These are phyloP conservation scores for Muscidifurax raptorellus DNA, from an alignment of 1,140 invertebrate genomes.

Conservation along the genomic window DNA sequence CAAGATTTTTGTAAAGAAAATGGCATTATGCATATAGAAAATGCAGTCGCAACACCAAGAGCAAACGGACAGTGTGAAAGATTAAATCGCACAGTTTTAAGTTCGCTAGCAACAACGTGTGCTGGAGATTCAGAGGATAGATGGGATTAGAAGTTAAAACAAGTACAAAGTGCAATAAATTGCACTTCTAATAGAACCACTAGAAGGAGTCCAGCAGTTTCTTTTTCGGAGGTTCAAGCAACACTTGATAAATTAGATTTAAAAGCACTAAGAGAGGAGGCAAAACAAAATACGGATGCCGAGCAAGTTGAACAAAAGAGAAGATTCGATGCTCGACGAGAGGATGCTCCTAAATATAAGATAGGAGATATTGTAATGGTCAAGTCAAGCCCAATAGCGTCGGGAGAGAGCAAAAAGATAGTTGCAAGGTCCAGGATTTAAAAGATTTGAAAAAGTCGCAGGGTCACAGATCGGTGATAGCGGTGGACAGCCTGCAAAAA, in stretches of 20 bases:
- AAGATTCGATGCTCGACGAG: conserved; percentile 45
- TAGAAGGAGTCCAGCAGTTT: conserved; percentile 61
- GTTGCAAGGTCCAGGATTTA: conserved; percentile 53
- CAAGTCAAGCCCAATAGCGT: conserved; percentile 26
- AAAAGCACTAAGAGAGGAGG: conserved; percentile 28
- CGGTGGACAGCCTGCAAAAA: conserved; percentile 50
- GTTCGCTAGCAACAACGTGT: conserved; percentile 55
- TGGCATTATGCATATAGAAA: conserved; percentile 56
- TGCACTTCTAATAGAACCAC: conserved; percentile 56
- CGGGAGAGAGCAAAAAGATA: conserved; percentile 55
- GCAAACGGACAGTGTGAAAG: conserved; percentile 64
- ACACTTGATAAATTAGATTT: conserved; percentile 52
- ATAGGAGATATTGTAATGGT: conserved; percentile 56
- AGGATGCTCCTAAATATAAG: conserved; percentile 46
- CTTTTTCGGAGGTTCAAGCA: conserved; percentile 54
- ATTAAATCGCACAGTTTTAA: conserved; percentile 57
- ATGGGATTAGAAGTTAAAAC: conserved; percentile 58
- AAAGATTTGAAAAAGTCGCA: conserved; percentile 40
- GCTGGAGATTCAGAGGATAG: conserved; percentile 50
- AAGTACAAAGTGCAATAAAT: conserved; percentile 61
- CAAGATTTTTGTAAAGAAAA: conserved; percentile 52
- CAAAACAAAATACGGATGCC: conserved; percentile 22
- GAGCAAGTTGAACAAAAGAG: conserved; percentile 46
- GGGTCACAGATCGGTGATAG: conserved; percentile 32
- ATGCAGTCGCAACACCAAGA: conserved; percentile 60